phyloP scores from a whole-genome alignment of 1,140 invertebrate species.

The Anadara kagoshimensis region DNA sequence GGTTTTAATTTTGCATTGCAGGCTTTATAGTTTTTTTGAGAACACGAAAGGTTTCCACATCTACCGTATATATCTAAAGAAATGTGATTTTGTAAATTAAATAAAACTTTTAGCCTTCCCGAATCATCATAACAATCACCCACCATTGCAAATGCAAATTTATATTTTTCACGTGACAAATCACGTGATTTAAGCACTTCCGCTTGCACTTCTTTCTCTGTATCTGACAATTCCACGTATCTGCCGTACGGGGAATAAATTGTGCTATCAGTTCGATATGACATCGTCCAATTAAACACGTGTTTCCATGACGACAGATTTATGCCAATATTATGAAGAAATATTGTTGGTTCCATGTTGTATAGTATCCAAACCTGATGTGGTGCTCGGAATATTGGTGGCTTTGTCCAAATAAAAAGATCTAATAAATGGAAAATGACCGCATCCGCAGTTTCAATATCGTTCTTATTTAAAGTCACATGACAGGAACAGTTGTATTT shows the following conservation, averaged over 20 bases:
- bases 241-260: conserved; percentile 50
- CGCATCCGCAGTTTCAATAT: conserved; percentile 13
- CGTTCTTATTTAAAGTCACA: conserved; percentile 13
- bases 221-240: neutral
- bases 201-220: neutral
- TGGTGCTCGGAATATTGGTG: conserved; percentile 18
- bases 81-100: conserved; percentile 76
- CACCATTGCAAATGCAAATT: conserved; percentile 78
- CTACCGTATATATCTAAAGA: conserved; percentile 79
- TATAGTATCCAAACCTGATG: conserved; percentile 32
- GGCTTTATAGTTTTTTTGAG: conserved; percentile 20
- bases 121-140: conserved; percentile 79
- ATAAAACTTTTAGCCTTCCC: conserved; percentile 76
- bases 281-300: conserved; percentile 65
- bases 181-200: neutral
- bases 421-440: conserved; percentile 36
- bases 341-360: conserved; percentile 19
- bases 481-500: neutral
- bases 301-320: conserved; percentile 23
- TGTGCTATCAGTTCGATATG: conserved; percentile 56
- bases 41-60: conserved; percentile 49
- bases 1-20: conserved; percentile 16
- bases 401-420: conserved; percentile 19
- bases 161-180: conserved; percentile 29
- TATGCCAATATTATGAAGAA: conserved; percentile 3